These are phyloP conservation scores for Leptonema lineaticorne DNA, from an alignment of 1,140 invertebrate species.

Conservation along the genomic window DNA sequence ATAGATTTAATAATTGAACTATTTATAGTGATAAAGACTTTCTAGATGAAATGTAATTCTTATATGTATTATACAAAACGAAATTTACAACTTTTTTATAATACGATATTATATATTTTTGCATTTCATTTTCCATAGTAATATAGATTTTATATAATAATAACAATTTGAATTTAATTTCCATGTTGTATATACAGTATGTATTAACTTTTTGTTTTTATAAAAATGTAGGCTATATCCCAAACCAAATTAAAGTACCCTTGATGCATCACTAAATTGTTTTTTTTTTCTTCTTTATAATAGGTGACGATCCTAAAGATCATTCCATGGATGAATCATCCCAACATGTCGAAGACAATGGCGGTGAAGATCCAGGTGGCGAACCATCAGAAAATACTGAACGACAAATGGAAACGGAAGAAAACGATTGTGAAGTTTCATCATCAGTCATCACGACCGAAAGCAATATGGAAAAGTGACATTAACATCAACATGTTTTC, in stretches of 20 bases:
- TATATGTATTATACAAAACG: too few relatives aligned
- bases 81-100: too few relatives aligned
- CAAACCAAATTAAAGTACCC: too few relatives aligned
- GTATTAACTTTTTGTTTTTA: too few relatives aligned
- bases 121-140: not conserved
- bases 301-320: constrained; percentile 5
- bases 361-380: constrained; percentile 6
- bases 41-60: too few relatives aligned
- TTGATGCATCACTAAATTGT: not conserved
- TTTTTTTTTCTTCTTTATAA: not conserved
- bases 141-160: not conserved
- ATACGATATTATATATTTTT: too few relatives aligned
- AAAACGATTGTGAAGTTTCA: not conserved
- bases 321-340: constrained; percentile 23
- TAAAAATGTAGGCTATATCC: too few relatives aligned
- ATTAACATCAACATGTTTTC: too few relatives aligned
- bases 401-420: not conserved
- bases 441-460: not conserved
- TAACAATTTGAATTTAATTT: not conserved
- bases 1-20: too few relatives aligned
- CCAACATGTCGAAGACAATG: not conserved
- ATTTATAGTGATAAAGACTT: too few relatives aligned
- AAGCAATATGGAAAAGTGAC: not conserved
- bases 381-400: not conserved
- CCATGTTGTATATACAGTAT: too few relatives aligned